Evolutionary conservation across 64 coral and sea anemone genomes (phyloP).

Genomic region (Acropora tenuis): DNA sequence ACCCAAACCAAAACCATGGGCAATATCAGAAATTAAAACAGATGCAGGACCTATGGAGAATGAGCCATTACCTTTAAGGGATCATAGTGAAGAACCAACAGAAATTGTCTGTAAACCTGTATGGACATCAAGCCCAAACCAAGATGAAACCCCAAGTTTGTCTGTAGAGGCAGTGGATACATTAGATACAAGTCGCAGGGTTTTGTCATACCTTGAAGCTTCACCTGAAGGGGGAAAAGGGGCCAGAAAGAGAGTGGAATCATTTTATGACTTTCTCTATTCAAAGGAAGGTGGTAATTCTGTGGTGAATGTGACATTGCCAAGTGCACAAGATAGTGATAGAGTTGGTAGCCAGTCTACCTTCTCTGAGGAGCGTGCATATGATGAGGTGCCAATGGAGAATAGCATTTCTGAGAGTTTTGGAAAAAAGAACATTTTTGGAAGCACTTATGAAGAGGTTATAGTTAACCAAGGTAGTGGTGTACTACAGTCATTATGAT

Average conservation of each 20-base stretch:
- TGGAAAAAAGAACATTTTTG: neutral
- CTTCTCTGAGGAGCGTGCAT: conserved; percentile 33
- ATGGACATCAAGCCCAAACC: conserved; percentile 54
- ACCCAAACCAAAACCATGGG: neutral
- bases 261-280: conserved; percentile 76
- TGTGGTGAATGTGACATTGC: neutral
- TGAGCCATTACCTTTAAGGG: neutral
- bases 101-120: conserved; percentile 64
- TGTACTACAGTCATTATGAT: too few relatives aligned
- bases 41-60: neutral
- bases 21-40: neutral
- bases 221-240: neutral
- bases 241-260: conserved; percentile 18
- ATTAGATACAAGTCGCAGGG: conserved; percentile 36
- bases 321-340: neutral
- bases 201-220: conserved; percentile 58
- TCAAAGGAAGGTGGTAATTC: conserved; percentile 5
- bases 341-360: neutral
- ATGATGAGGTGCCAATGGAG: conserved; percentile 63
- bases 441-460: conserved; percentile 66
- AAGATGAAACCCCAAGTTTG: conserved; percentile 49
- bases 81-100: neutral
- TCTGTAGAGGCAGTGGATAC: conserved; percentile 15
- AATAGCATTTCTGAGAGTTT: neutral
- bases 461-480: conserved; percentile 65